Percentiles rank a stretch among this genome's conserved stretches.
Evolutionary conservation across 2,888 invertebrate species (phyloP).

Genomic region (Epirrita christyi): DNA sequence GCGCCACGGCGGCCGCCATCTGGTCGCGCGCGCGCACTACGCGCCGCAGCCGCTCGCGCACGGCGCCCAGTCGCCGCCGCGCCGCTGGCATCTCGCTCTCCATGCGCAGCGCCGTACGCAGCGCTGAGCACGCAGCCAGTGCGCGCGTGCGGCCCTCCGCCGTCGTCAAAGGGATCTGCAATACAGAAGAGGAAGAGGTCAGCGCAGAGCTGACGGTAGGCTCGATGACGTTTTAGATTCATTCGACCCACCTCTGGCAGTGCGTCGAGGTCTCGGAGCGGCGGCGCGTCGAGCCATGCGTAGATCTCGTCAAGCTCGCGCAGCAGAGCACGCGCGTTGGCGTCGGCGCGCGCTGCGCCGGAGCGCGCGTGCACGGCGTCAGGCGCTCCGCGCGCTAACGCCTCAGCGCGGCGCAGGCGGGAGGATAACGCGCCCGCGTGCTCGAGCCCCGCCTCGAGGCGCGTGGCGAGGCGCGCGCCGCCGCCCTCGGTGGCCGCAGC

Average conservation of each 20-base stretch:
- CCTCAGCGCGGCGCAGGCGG: constrained; percentile 86
- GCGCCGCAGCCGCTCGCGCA: constrained; percentile 64
- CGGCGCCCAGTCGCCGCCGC: constrained; percentile 59
- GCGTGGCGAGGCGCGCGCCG: constrained; percentile 80
- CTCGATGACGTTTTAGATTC: not conserved
- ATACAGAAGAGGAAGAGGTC: not conserved
- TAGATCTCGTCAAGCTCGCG: constrained; percentile 88
- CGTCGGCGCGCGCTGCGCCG: constrained; percentile 87
- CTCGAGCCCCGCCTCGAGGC: constrained; percentile 45
- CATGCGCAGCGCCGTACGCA: constrained; percentile 50
- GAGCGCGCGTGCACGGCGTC: constrained; percentile 57
- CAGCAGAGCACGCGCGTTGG: constrained; percentile 92
- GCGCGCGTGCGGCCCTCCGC: constrained; percentile 64
- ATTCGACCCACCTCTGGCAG: constrained; percentile 46
- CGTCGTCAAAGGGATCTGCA: constrained; percentile 52
- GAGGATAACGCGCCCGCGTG: constrained; percentile 87
- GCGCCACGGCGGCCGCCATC: constrained; percentile 90
- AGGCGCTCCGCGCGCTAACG: constrained; percentile 69
- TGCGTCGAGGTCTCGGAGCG: constrained; percentile 62
- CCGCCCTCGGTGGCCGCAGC: constrained; percentile 78
- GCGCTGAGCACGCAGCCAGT: constrained; percentile 54
- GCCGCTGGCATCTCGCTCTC: constrained; percentile 45
- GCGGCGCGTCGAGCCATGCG: constrained; percentile 69
- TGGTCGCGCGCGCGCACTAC: constrained; percentile 57
- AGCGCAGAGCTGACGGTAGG: not conserved